Percentiles rank a stretch among this genome's conserved stretches.
Conservation (phyloP, 2,113 vertebrate genomes). For the Ophiodon elongatus region DNA sequence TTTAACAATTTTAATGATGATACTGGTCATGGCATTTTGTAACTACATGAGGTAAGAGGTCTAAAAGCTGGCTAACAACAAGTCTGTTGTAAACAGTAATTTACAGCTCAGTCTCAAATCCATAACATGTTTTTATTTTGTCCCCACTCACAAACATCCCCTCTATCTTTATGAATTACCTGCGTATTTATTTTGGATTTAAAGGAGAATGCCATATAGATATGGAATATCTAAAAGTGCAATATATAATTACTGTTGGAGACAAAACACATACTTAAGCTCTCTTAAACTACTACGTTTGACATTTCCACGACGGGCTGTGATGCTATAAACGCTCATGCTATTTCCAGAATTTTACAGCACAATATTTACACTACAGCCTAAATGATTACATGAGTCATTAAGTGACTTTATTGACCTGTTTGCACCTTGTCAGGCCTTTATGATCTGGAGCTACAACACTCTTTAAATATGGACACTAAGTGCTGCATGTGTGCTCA, state of each 20-base stretch:
- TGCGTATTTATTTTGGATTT: conserved; percentile 44
- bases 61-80: conserved; percentile 63
- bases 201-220: conserved; percentile 26
- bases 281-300: conserved; percentile 58
- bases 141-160: conserved; percentile 54
- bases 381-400: conserved; percentile 73
- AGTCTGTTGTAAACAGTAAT: conserved; percentile 78
- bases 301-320: conserved; percentile 46
- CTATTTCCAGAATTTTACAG: conserved; percentile 53
- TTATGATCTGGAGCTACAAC: conserved; percentile 38
- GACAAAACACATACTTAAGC: conserved; percentile 66
- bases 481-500: conserved; percentile 43
- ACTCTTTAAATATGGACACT: background rate
- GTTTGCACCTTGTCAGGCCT: conserved; percentile 61
- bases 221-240: conserved; percentile 46
- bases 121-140: conserved; percentile 77
- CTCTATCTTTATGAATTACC: conserved; percentile 42
- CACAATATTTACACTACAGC: conserved; percentile 63
- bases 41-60: conserved; percentile 72
- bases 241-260: conserved; percentile 60
- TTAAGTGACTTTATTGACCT: conserved; percentile 69
- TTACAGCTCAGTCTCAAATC: conserved; percentile 75
- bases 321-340: conserved; percentile 50
- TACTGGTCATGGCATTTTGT: conserved; percentile 48
- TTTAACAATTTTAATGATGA: conserved; percentile 51